Percentiles rank a stretch among this genome's conserved stretches.
phyloP scores from a whole-genome alignment of 2,888 invertebrate genomes.

The Caenorhabditis sp. region DNA sequence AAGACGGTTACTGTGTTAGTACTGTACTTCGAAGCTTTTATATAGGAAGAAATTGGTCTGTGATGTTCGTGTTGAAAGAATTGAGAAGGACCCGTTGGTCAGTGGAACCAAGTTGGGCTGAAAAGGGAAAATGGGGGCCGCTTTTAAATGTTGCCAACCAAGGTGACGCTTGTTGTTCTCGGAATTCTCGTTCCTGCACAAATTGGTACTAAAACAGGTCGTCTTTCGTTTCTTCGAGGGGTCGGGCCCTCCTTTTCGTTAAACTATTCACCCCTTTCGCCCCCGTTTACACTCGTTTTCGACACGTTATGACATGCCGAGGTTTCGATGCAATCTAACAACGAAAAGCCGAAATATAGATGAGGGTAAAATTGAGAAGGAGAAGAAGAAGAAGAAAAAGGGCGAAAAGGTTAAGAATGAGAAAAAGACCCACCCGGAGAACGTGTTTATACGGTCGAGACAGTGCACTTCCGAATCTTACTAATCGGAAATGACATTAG shows the following conservation, averaged over 20 bases:
- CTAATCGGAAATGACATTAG: constrained; percentile 34
- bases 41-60: too few species aligned
- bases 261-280: constrained; percentile 28
- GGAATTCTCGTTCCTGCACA: constrained; percentile 52
- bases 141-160: constrained; percentile 33
- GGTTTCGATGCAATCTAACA: constrained; percentile 30
- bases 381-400: constrained; percentile 4
- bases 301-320: constrained; percentile 27
- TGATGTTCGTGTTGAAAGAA: too few species aligned
- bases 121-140: constrained; percentile 13
- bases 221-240: constrained; percentile 14
- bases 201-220: constrained; percentile 53
- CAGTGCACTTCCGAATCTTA: constrained; percentile 1
- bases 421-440: background rate
- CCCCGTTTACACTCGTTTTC: constrained; percentile 37
- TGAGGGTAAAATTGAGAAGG: constrained; percentile 19
- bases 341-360: constrained; percentile 26
- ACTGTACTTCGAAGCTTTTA: too few species aligned
- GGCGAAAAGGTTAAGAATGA: background rate
- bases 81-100: constrained; percentile 2
- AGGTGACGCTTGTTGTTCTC: constrained; percentile 25
- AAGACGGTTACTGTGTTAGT: background rate
- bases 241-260: constrained; percentile 4
- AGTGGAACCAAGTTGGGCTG: constrained; percentile 26
- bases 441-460: background rate